Percentiles rank a stretch among this genome's conserved stretches.
These are phyloP conservation scores for Melanaphis sacchari DNA, from an alignment of 1,140 invertebrate genomes.

Conservation along the genomic window DNA sequence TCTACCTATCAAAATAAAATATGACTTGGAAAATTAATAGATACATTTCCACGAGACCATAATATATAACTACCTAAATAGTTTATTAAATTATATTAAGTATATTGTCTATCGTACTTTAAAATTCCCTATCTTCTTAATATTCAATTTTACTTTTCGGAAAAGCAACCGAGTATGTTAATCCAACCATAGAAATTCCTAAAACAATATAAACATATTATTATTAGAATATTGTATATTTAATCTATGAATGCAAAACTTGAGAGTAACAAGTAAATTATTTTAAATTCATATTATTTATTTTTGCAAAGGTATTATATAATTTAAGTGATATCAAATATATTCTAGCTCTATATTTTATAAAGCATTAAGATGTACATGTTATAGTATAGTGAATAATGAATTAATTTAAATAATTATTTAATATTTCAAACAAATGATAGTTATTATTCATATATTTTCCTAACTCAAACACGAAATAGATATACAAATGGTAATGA, in stretches of 20 bases:
- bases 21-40: background rate
- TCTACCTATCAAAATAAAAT: background rate
- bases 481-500: too few species aligned
- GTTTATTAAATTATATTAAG: background rate
- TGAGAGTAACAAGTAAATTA: too few species aligned
- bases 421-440: too few species aligned
- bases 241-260: background rate
- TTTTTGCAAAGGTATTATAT: too few species aligned
- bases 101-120: background rate
- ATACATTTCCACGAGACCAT: background rate
- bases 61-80: background rate
- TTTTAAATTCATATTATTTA: too few species aligned
- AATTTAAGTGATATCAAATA: too few species aligned
- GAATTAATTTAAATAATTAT: too few species aligned
- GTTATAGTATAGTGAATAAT: too few species aligned
- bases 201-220: background rate
- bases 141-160: background rate
- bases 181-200: background rate
- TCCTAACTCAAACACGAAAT: too few species aligned
- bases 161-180: background rate
- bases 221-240: background rate
- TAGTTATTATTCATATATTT: too few species aligned
- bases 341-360: too few species aligned
- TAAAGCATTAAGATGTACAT: too few species aligned
- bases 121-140: background rate